Conservation (phyloP, 1,140 invertebrate species). For the Solenopsis invicta region DNA sequence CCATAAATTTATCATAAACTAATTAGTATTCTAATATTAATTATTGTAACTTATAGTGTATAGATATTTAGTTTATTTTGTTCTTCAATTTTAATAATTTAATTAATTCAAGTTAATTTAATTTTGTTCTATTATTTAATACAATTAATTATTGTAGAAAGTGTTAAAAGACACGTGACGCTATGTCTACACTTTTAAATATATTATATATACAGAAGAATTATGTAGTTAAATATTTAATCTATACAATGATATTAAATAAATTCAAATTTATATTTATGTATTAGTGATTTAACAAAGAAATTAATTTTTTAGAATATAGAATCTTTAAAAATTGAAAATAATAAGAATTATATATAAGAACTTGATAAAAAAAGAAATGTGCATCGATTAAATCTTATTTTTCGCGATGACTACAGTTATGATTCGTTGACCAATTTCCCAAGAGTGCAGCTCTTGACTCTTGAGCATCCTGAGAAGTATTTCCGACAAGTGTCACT, state of each 20-base stretch:
- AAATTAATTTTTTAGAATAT: not conserved
- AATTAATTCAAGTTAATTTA: too few species aligned
- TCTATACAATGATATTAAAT: not conserved
- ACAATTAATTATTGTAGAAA: not conserved
- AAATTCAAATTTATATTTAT: not conserved
- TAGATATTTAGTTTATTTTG: not conserved
- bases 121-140: not conserved
- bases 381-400: not conserved
- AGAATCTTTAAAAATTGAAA: not conserved
- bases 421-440: slow-evolving; percentile 22
- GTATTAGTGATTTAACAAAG: not conserved
- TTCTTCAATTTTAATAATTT: too few species aligned
- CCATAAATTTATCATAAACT: not conserved
- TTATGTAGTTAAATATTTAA: not conserved
- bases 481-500: slow-evolving; percentile 23
- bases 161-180: not conserved
- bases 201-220: not conserved
- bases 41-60: not conserved
- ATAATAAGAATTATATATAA: not conserved
- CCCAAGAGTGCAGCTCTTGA: not conserved
- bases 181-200: not conserved
- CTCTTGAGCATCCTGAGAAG: not conserved
- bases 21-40: not conserved
- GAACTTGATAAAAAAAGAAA: not conserved
- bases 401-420: not conserved